Conservation (phyloP, 2,888 invertebrate genomes). For the Drosophila stalkeri region DNA sequence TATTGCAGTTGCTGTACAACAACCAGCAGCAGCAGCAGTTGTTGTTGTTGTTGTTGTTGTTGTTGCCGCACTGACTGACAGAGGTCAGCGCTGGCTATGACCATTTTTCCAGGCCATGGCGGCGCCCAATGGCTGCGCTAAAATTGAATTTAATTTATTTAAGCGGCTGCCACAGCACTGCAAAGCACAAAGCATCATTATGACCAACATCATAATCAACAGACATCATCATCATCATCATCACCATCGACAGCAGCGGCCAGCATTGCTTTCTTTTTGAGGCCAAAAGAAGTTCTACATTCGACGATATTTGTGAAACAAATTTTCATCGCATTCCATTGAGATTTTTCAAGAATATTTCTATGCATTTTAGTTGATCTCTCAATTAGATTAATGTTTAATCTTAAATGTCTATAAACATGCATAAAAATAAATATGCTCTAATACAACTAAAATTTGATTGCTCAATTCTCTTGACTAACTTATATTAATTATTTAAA, state of each 20-base stretch:
- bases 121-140: constrained; percentile 60
- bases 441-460: too few species aligned
- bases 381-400: too few species aligned
- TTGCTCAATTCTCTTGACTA: too few species aligned
- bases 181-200: constrained; percentile 22
- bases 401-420: too few species aligned
- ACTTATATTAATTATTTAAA: too few species aligned
- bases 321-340: too few species aligned
- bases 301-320: too few species aligned
- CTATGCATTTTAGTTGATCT: too few species aligned
- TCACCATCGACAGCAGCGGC: constrained; percentile 8
- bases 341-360: too few species aligned
- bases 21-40: neutral
- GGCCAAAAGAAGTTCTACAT: neutral
- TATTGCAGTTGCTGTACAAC: neutral
- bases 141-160: constrained; percentile 78
- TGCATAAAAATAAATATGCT: too few species aligned
- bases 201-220: constrained; percentile 10
- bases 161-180: constrained; percentile 41
- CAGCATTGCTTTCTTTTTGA: constrained; percentile 10
- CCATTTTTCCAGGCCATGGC: constrained; percentile 53
- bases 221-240: neutral
- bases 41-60: constrained; percentile 15
- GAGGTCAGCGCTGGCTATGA: constrained; percentile 59
- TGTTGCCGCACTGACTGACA: constrained; percentile 44